Base-by-base conservation (phyloP, 2,888 invertebrate genomes). In the Busseola fusca region DNA sequence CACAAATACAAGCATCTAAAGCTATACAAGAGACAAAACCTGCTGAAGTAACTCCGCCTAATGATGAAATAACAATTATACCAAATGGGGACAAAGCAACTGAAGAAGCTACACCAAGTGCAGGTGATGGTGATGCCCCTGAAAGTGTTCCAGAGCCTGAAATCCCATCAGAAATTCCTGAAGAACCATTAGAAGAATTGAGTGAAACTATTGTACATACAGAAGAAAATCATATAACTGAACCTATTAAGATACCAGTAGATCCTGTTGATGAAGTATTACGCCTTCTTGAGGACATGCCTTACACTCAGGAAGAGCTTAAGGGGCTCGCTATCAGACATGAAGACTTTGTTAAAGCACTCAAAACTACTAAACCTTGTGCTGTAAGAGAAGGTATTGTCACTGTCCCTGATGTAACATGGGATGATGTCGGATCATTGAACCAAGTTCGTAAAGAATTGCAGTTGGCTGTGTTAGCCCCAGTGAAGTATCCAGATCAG, bases 311-410 rank as follows among this genome's bases (percentile, higher is more conserved):
- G 1, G 96, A 97, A 68, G 96, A 97, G 82, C 94, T 98, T 64
- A 88, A 95, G 0, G 96, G 96, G 59, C 94, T 98, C 66, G 97
- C 95, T 74, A 97, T 98, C 25, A 97, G 97, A 57, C 96, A 97
- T 87, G 96, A 96, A 9, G 99, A 99, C 90, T 98, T 98, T 86
- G 89, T 97, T 69, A 96, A 95, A 84, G 99, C 99, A 7, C 92
- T 98, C 40, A 97, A 98, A 90, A 95, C 97, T 69, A 97, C 99
- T 10, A 98, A 98, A 90, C 99, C 99, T 0, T 98, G 98, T 65
- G 98, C 99, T 0, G 99, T 99, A 87, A 96, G 99, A 83, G 99
- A 99, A 96, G 99, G 99, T 64, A 99, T 99, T 93, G 98, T 98
- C 3, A 99, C 99, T 0, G 98, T 99, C 21, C 99, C 99, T 3